phyloP scores from a whole-genome alignment of 23 tunicate genomes.

The Clavelina lepadiformis region DNA sequence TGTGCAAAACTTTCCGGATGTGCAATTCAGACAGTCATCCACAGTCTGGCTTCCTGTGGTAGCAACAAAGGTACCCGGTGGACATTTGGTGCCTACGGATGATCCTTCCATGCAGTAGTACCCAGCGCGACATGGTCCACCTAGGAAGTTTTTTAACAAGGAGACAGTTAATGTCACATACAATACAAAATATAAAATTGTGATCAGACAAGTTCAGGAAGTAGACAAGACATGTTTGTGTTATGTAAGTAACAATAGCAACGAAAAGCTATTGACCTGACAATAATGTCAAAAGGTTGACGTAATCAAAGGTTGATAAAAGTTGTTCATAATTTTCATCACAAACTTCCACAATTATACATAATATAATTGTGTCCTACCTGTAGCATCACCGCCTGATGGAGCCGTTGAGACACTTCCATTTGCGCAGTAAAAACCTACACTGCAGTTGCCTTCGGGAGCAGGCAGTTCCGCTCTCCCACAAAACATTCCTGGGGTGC shows the following conservation, averaged over 20 bases:
- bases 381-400: constrained; percentile 59
- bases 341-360: no score
- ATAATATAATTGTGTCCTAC: no score
- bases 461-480: constrained; percentile 6
- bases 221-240: neutral
- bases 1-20: constrained; percentile 66
- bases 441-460: constrained; percentile 49
- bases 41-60: constrained; percentile 14
- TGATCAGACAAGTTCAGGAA: neutral
- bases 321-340: no score
- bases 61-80: constrained; percentile 52
- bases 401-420: constrained; percentile 40
- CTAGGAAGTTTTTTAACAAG: constrained; percentile 14
- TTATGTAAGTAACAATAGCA: neutral
- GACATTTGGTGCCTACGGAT: constrained; percentile 34
- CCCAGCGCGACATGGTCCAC: constrained; percentile 81
- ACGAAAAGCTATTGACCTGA: neutral
- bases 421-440: constrained; percentile 73
- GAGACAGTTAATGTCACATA: neutral
- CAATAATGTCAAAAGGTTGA: neutral
- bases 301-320: no score
- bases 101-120: constrained; percentile 76
- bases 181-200: neutral
- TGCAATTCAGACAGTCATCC: constrained; percentile 54
- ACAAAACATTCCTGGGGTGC: constrained; percentile 73